Evolutionary conservation across 2,797 vertebrate species (phyloP).

Genomic region (Chrysocyon brachyurus): DNA sequence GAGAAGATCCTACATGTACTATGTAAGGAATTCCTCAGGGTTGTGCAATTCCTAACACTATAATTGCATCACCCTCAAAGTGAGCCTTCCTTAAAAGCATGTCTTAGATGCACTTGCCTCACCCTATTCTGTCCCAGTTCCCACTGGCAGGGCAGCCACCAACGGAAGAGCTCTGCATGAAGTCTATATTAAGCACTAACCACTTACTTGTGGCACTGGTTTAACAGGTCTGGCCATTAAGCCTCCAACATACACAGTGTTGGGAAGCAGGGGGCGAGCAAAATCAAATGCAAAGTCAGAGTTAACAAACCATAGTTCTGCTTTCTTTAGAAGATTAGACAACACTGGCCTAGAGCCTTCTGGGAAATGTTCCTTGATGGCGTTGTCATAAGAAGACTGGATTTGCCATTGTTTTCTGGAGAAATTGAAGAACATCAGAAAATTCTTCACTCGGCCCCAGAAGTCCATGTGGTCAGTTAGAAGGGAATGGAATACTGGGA

Average conservation of each 20-base stretch:
- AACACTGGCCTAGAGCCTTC: constrained; percentile 75
- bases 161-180: not conserved
- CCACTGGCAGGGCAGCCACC: not conserved
- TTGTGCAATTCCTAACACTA: not conserved
- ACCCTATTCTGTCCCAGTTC: not conserved
- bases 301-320: constrained; percentile 91
- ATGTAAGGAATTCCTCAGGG: not conserved
- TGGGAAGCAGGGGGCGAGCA: constrained; percentile 88
- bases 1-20: not conserved
- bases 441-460: constrained; percentile 87
- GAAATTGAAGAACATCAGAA: constrained; percentile 79
- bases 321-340: constrained; percentile 85
- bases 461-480: constrained; percentile 87
- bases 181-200: not conserved
- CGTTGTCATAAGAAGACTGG: constrained; percentile 78
- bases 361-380: constrained; percentile 86
- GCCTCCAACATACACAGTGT: constrained; percentile 88
- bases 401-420: constrained; percentile 68
- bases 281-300: constrained; percentile 90
- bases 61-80: not conserved
- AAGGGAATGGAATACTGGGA: constrained; percentile 80
- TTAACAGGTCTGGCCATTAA: constrained; percentile 87
- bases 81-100: not conserved
- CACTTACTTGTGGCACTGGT: constrained; percentile 86
- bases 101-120: not conserved